Percentiles rank a stretch among this genome's conserved stretches.
These are phyloP conservation scores for Nicator chloris DNA, from an alignment of 2,113 vertebrate species.

Conservation along the genomic window DNA sequence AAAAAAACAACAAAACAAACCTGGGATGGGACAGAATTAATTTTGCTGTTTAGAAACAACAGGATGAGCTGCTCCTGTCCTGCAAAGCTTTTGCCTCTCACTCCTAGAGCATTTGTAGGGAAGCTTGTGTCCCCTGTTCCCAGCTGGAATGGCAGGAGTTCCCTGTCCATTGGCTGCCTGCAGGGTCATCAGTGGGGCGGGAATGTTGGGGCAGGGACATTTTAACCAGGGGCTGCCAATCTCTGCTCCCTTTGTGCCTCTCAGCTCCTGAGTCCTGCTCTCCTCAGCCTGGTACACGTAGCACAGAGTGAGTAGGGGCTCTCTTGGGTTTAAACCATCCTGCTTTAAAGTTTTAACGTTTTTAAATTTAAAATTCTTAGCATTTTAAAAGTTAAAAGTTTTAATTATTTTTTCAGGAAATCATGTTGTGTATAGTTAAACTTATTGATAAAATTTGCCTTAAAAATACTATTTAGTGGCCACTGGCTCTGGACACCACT, in stretches of 20 bases:
- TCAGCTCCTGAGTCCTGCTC: neutral
- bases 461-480: neutral
- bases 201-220: neutral
- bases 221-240: slow-evolving; percentile 1
- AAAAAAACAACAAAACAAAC: too few relatives aligned
- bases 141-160: neutral
- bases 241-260: neutral
- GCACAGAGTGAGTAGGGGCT: slow-evolving; percentile 27
- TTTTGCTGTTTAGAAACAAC: neutral
- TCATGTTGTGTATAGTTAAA: neutral
- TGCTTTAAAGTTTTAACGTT: neutral
- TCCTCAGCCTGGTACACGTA: neutral
- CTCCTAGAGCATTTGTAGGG: neutral
- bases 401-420: neutral
- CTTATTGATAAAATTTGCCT: neutral
- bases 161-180: slow-evolving; percentile 18
- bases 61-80: neutral
- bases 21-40: neutral
- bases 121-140: neutral
- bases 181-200: neutral
- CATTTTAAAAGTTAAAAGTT: neutral
- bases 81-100: neutral
- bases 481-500: neutral
- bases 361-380: neutral
- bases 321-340: neutral